phyloP scores from a whole-genome alignment of 2,113 vertebrate species.

The Struthio camelus region DNA sequence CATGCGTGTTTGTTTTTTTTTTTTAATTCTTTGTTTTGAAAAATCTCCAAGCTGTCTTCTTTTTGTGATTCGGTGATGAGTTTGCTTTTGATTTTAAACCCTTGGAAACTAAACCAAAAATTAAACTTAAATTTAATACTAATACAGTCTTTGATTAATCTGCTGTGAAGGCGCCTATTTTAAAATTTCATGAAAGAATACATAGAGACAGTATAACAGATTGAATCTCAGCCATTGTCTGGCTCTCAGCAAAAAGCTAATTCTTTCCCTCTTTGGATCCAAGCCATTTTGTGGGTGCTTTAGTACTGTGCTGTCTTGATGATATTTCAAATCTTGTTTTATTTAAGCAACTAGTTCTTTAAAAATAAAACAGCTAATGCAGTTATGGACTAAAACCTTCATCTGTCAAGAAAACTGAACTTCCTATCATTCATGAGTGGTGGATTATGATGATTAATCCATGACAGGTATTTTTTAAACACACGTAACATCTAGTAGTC shows the following conservation, averaged over 20 bases:
- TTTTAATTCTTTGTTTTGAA: not conserved
- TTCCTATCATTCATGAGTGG: not conserved
- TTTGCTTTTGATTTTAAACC: not conserved
- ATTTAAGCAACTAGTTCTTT: not conserved
- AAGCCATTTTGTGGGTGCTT: slow-evolving; percentile 37
- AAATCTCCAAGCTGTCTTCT: not conserved
- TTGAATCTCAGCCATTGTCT: slow-evolving; percentile 1
- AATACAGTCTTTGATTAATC: not conserved
- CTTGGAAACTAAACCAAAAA: not conserved
- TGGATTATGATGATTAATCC: not conserved
- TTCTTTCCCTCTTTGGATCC: slow-evolving; percentile 23
- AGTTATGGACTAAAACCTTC: not conserved
- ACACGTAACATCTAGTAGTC: not conserved
- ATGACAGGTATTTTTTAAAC: not conserved
- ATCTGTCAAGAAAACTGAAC: not conserved
- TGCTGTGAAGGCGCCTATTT: not conserved
- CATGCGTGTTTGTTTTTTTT: not conserved
- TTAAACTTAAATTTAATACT: not conserved
- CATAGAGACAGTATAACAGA: not conserved
- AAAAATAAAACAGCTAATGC: not conserved
- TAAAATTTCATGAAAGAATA: not conserved
- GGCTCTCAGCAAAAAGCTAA: slow-evolving; percentile 1
- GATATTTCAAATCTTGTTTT: not conserved
- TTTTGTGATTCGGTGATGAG: not conserved
- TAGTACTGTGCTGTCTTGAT: not conserved